Base-by-base conservation (phyloP, 2,797 vertebrate genomes). In the Cyprinella venusta region DNA sequence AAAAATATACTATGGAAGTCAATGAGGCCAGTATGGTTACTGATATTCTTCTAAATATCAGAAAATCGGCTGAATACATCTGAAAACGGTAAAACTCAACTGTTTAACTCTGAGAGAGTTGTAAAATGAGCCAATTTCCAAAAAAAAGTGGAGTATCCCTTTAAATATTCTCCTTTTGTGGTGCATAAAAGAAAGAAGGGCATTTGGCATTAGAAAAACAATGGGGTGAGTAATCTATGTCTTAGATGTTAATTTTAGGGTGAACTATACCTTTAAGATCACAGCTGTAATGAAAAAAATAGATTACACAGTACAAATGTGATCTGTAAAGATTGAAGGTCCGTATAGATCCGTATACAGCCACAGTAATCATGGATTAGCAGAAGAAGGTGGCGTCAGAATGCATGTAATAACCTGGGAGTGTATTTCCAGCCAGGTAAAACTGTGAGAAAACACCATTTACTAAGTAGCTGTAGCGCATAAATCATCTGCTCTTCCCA, bases 391-490 rank as follows among this genome's bases (percentile, higher is more conserved):
- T 91, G 87, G 83, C 79, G 56, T 65, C 72, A 36, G 40, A 48
- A 67, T 50, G 63, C 81, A 70, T 81, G 84, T 84, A 87, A 91
- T 90, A 86, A 84, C 42, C 77, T 76, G 76, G 88, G 75, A 90
- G 79, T 80, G 82, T 72, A 86, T 91, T 89, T 78, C 84, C 88
- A 82, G 82, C 61, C 85, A 80, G 83, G 83, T 86, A 71, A 69
- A 90, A 82, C 85, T 88, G 82, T 85, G 82, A 81, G 85, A 88
- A 83, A 87, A 76, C 81, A 65, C 72, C 79, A 88, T 90, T 90
- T 88, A 67, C 86, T 84, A 89, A 85, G 84, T 63, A 88, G 85
- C 91, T 87, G 87, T 74, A 54, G 61, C 64, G 88, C 84, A 90
- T 91, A 88, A 89, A 91, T 91, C 88, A 86, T 61, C 76, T 76